A percentile compares a stretch with the other conserved stretches of the same genome.
These are phyloP conservation scores for Ammodytes dubius DNA, from an alignment of 2,113 vertebrate species.

Conservation along the genomic window DNA sequence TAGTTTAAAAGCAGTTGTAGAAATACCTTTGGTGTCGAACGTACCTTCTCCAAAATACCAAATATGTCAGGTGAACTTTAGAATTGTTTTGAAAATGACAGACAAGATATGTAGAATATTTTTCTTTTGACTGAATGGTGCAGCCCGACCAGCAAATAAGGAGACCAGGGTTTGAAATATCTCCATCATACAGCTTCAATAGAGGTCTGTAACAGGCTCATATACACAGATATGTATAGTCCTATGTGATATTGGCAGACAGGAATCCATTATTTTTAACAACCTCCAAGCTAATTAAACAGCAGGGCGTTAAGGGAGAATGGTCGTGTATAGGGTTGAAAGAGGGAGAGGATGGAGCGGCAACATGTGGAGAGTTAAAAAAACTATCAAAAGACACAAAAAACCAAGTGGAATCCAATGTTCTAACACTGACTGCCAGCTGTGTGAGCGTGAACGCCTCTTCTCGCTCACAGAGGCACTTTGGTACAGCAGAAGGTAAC, in stretches of 20 bases:
- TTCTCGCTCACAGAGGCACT: not conserved
- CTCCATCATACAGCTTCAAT: not conserved
- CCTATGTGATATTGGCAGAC: not conserved
- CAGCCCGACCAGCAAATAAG: not conserved
- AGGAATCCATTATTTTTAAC: not conserved
- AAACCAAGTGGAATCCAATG: slow-evolving; percentile 6
- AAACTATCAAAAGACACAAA: not conserved
- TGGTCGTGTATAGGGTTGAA: not conserved
- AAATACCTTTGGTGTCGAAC: too few relatives aligned
- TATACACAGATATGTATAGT: too few relatives aligned
- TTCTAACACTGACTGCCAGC: slow-evolving; percentile 10
- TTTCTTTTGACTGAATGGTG: not conserved
- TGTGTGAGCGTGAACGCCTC: slow-evolving; percentile 9
- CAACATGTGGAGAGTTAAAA: not conserved
- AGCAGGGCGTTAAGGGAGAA: not conserved
- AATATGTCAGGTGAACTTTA: too few relatives aligned
- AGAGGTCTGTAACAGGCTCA: not conserved
- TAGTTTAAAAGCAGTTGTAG: too few relatives aligned
- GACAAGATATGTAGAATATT: too few relatives aligned
- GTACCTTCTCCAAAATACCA: too few relatives aligned
- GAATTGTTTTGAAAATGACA: too few relatives aligned
- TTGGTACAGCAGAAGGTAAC: slow-evolving; percentile 17
- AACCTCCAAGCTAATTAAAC: not conserved
- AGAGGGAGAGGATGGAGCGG: not conserved
- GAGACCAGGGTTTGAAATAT: not conserved